phyloP scores from a whole-genome alignment of 2,888 invertebrate species.

The Geotrupes spiniger region DNA sequence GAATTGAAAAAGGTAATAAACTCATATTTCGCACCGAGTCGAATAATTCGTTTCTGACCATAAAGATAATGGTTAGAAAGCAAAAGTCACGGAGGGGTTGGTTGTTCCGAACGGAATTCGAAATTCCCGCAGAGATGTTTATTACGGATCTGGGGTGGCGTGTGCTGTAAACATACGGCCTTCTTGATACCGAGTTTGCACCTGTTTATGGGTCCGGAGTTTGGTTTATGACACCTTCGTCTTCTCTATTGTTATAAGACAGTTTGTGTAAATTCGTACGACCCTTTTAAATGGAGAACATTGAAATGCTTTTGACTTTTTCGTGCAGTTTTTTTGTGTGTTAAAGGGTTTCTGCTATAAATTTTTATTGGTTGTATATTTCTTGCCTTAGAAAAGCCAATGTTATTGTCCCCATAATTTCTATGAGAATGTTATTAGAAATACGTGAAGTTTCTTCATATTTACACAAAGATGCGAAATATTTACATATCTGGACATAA shows the following conservation, averaged over 20 bases:
- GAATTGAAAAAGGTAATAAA: not conserved
- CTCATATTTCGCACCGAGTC: slow-evolving; percentile 5
- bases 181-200: slow-evolving; percentile 36
- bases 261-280: slow-evolving; percentile 20
- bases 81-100: slow-evolving; percentile 28
- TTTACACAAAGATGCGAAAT: too few species aligned
- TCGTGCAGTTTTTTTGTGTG: slow-evolving; percentile 10
- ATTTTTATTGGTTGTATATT: slow-evolving; percentile 11
- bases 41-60: slow-evolving; percentile 7
- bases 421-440: too few species aligned
- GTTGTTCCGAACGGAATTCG: slow-evolving; percentile 31
- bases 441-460: too few species aligned
- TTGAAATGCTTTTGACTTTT: slow-evolving; percentile 17
- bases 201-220: slow-evolving; percentile 42
- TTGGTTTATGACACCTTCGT: slow-evolving; percentile 37
- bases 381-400: too few species aligned
- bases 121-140: slow-evolving; percentile 34
- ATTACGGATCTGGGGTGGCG: slow-evolving; percentile 32
- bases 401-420: too few species aligned
- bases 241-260: slow-evolving; percentile 25
- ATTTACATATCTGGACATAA: too few species aligned
- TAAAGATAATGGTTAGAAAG: slow-evolving; percentile 21
- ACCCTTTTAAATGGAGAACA: slow-evolving; percentile 10
- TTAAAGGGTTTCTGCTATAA: slow-evolving; percentile 15
- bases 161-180: slow-evolving; percentile 32